A percentile compares a stretch with the other conserved stretches of the same genome.
phyloP scores from a whole-genome alignment of 2,888 invertebrate genomes.

The Elysia crispata region DNA sequence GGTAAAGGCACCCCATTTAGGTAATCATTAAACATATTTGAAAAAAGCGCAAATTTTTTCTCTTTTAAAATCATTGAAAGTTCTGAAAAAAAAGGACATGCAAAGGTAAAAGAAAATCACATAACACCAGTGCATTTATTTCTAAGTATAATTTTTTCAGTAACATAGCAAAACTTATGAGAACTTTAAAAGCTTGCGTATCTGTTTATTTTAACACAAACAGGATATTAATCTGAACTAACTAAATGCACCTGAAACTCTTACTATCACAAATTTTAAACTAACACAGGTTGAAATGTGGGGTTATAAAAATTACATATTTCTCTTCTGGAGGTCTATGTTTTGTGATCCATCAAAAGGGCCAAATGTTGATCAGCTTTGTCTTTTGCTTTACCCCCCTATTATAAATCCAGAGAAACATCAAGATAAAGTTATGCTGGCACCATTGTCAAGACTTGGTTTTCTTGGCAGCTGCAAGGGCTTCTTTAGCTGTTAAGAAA shows the following conservation, averaged over 20 bases:
- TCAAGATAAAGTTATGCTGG: not conserved
- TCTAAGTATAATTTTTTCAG: not conserved
- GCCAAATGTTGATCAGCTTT: too few relatives aligned
- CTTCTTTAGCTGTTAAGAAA: conserved; percentile 55
- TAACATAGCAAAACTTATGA: not conserved
- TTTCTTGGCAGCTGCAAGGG: conserved; percentile 53
- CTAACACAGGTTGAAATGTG: too few relatives aligned
- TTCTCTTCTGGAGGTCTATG: not conserved
- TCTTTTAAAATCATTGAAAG: not conserved
- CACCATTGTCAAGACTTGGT: conserved; percentile 53
- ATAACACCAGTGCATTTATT: conserved; percentile 2
- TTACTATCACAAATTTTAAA: too few relatives aligned
- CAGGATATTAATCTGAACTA: too few relatives aligned
- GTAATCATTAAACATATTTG: not conserved
- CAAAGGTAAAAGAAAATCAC: not conserved
- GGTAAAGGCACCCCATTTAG: not conserved
- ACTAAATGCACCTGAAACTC: too few relatives aligned
- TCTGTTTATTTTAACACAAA: too few relatives aligned
- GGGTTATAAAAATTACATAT: too few relatives aligned
- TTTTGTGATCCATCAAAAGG: too few relatives aligned
- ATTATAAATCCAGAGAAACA: not conserved
- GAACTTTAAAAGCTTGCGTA: too few relatives aligned
- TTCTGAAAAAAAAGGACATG: not conserved
- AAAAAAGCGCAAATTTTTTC: not conserved
- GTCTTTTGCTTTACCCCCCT: not conserved